Percentiles rank a stretch among this genome's conserved stretches.
Conservation (phyloP, 2,888 invertebrate genomes). For the Orthonychiurus folsomi region DNA sequence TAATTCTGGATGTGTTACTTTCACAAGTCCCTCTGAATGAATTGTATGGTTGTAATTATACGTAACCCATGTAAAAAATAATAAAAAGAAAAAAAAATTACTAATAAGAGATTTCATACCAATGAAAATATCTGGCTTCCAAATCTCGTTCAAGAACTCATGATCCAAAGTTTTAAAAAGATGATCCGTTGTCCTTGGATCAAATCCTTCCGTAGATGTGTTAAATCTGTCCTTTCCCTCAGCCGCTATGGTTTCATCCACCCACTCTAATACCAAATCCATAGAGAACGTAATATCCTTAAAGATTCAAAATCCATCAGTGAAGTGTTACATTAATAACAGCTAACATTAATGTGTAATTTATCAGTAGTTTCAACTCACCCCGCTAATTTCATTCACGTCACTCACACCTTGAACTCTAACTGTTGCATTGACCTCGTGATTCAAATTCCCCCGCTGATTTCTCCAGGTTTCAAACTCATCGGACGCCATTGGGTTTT, state of each 20-base stretch:
- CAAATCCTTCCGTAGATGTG: not conserved
- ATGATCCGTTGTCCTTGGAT: not conserved
- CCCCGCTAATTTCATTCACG: not conserved
- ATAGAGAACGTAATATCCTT: not conserved
- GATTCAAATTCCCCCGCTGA: not conserved
- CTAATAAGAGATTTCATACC: no score
- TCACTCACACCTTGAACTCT: not conserved
- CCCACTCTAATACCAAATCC: not conserved
- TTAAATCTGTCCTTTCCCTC: not conserved
- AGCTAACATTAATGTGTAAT: no score
- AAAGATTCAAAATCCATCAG: not conserved
- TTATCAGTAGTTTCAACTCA: not conserved
- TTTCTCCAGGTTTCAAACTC: not conserved
- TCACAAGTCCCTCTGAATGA: not conserved
- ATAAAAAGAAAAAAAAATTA: no score
- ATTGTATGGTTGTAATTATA: not conserved
- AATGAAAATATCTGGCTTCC: not conserved
- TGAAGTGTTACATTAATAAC: not conserved
- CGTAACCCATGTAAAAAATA: not conserved
- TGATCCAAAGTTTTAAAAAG: not conserved
- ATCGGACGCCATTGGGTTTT: no score
- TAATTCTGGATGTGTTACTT: not conserved
- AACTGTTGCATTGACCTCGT: not conserved
- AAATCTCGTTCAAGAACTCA: not conserved
- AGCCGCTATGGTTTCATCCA: not conserved